phyloP scores from a whole-genome alignment of 2,888 invertebrate genomes.

The Acanthosepion pharaonis region DNA sequence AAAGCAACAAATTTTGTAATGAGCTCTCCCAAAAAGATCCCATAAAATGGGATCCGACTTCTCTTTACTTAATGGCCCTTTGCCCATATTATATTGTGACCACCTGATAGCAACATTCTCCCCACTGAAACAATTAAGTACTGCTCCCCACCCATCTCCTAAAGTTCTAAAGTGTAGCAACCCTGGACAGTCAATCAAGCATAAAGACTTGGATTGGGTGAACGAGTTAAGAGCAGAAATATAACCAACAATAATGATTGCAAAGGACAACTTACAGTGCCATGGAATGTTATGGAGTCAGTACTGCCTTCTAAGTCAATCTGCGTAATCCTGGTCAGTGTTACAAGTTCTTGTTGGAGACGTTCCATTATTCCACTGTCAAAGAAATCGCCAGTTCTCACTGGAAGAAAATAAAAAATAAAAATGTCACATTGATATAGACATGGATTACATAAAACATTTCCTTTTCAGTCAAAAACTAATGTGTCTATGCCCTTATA shows the following conservation, averaged over 20 bases:
- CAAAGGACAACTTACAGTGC: slow-evolving; percentile 66
- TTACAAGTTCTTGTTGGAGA: slow-evolving; percentile 85
- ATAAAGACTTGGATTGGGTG: neutral
- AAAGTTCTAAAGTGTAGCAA: too few species aligned
- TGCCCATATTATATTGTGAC: neutral
- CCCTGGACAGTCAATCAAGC: too few species aligned
- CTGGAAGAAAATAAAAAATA: slow-evolving; percentile 77
- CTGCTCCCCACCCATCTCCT: too few species aligned
- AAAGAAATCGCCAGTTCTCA: slow-evolving; percentile 94
- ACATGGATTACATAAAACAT: too few species aligned
- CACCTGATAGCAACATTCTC: neutral
- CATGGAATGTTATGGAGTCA: slow-evolving; percentile 73
- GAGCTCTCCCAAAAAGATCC: too few species aligned
- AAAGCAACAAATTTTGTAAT: too few species aligned
- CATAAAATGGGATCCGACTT: neutral
- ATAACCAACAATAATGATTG: neutral
- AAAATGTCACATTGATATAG: neutral
- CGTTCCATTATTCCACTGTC: slow-evolving; percentile 94
- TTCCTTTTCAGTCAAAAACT: too few species aligned
- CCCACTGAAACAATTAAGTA: neutral
- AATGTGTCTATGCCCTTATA: too few species aligned
- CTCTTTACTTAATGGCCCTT: neutral
- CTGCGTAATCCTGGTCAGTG: slow-evolving; percentile 75
- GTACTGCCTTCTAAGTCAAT: slow-evolving; percentile 69
- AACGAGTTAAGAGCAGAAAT: neutral